These are phyloP conservation scores for Mylabris sibirica DNA, from an alignment of 2,888 invertebrate genomes.

Conservation along the genomic window DNA sequence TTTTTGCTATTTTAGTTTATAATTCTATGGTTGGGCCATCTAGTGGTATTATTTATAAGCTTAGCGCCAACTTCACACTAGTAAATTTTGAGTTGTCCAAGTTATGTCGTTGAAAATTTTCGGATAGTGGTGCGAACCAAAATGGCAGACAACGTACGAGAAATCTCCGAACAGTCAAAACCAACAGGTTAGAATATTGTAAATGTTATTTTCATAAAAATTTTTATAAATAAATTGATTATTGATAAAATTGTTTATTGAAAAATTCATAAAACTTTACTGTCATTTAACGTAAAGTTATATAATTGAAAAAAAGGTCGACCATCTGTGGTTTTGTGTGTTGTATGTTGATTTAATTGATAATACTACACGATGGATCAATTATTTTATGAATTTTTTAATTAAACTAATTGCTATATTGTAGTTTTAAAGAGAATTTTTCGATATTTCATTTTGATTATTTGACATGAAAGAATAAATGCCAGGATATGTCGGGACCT, in stretches of 20 bases:
- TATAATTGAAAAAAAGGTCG: slow-evolving; percentile 56
- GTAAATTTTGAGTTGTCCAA: slow-evolving; percentile 34
- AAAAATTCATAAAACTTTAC: slow-evolving; percentile 21
- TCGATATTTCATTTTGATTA: neutral
- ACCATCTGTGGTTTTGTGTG: slow-evolving; percentile 58
- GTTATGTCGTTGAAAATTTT: slow-evolving; percentile 53
- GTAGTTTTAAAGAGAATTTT: slow-evolving; percentile 18
- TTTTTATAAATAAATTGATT: slow-evolving; percentile 19
- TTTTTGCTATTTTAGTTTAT: no score
- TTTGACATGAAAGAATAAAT: slow-evolving; percentile 18
- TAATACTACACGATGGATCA: slow-evolving; percentile 18
- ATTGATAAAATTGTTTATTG: slow-evolving; percentile 30
- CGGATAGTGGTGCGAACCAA: slow-evolving; percentile 56
- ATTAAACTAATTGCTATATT: slow-evolving; percentile 14
- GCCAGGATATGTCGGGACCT: slow-evolving; percentile 32
- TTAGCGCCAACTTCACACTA: slow-evolving; percentile 25
- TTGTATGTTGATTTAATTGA: slow-evolving; percentile 30
- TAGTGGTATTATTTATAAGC: neutral
- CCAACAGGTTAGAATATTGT: slow-evolving; percentile 56
- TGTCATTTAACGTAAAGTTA: slow-evolving; percentile 50
- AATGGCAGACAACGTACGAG: slow-evolving; percentile 62
- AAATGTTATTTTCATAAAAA: slow-evolving; percentile 25
- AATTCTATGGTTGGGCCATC: neutral
- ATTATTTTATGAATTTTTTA: slow-evolving; percentile 9
- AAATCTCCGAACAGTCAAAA: slow-evolving; percentile 58